A percentile compares a stretch with the other conserved stretches of the same genome.
Evolutionary conservation across 2,797 vertebrate species (phyloP).

Genomic region (Rhynchotus rufescens): DNA sequence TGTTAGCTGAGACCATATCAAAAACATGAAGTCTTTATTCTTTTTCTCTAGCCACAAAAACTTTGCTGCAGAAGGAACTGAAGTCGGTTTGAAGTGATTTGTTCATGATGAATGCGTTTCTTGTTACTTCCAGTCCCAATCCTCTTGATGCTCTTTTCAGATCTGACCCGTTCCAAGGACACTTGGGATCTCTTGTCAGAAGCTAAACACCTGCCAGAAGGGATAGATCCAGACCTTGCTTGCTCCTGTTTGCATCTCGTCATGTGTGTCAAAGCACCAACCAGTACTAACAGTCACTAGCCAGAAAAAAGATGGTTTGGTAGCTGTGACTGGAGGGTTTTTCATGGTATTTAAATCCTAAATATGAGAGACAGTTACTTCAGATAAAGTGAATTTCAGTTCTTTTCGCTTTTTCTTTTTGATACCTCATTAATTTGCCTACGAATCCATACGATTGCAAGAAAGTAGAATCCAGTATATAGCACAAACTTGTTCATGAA

Average conservation of each 20-base stretch:
- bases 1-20: background rate
- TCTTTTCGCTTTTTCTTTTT: background rate
- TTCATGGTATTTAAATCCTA: background rate
- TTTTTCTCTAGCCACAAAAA: background rate
- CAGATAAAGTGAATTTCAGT: background rate
- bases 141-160: background rate
- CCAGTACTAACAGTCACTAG: background rate
- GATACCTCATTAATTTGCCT: background rate
- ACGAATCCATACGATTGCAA: background rate
- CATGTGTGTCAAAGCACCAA: background rate
- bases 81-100: background rate
- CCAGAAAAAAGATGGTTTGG: background rate
- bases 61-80: background rate
- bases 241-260: background rate
- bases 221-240: background rate
- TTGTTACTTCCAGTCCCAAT: background rate
- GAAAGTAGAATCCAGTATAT: background rate
- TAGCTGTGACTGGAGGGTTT: background rate
- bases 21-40: background rate
- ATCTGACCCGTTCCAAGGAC: background rate
- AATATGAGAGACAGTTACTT: background rate
- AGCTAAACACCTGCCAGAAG: background rate
- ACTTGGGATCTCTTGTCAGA: background rate
- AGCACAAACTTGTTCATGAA: background rate
- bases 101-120: background rate